phyloP scores from a whole-genome alignment of 2,113 vertebrate genomes.

The Odocoileus virginianus region DNA sequence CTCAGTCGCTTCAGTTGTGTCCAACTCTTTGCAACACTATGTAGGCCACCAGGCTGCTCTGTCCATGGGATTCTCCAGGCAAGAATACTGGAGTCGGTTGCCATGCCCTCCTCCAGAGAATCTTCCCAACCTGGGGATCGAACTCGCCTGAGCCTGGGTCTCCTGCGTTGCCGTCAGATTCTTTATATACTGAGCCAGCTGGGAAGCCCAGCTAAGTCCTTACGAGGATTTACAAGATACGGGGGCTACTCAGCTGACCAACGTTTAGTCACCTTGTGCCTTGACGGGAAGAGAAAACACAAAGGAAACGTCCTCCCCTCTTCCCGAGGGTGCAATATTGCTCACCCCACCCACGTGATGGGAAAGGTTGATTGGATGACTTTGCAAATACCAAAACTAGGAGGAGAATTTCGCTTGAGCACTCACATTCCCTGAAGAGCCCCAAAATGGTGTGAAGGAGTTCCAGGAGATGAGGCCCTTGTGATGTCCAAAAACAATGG shows the following conservation, averaged over 20 bases:
- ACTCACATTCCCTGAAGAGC: neutral
- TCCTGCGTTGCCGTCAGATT: neutral
- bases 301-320: neutral
- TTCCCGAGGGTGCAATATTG: rapidly evolving
- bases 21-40: neutral
- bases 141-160: neutral
- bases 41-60: neutral
- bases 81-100: neutral
- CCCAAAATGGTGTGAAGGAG: rapidly evolving
- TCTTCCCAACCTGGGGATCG: neutral
- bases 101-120: neutral
- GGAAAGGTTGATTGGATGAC: neutral
- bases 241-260: rapidly evolving
- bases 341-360: neutral
- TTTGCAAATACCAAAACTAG: neutral
- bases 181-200: neutral
- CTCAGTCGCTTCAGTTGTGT: neutral
- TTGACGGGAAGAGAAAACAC: neutral
- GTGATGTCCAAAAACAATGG: rapidly evolving
- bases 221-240: rapidly evolving
- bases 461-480: neutral
- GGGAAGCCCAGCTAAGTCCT: neutral
- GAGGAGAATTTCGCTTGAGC: no score
- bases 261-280: neutral
- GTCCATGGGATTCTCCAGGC: neutral